Evolutionary conservation across 2,888 invertebrate species (phyloP), one percentile per base, ranked within the genome.

Genomic region (Acrobasis repandana): DNA sequence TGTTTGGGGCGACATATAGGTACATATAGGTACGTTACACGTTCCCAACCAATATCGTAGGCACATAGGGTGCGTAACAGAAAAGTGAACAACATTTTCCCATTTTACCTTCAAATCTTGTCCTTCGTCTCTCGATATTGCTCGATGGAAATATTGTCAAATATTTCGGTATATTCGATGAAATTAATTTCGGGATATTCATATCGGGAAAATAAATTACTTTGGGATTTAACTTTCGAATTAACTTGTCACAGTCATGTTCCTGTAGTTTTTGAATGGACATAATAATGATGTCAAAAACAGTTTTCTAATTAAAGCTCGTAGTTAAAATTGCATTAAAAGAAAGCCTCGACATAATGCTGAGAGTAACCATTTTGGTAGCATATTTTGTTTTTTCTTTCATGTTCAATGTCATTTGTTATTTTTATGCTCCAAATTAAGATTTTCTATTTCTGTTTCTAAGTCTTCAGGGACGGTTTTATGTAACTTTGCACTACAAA

Each of bases 131-230:
- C 47, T 16, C 57, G 34, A 57, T 57, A 57, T 57, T 57, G 47
- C 47, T 47, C 36, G 46, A 34, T 28, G 54, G 15, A 11, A 57
- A 48, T 48, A 18, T 20, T 56, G 15, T n/a, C 48, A 58, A 34
- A 58, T 49, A 48, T 58, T 36, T 58, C 15, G 18, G 54, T 16
- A 57, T 9, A 58, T 34, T 16, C 49, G 18, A 36, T n/a, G 18
- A 58, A 58, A 47, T 57, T 28, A 28, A 11, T 15, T 34, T 15
- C 16, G 47, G 20, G n/a, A 47, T 48, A 34, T 63, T 63, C 10
- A 6, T 62, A 61, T 58, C 56, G 33, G 52, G 58, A 60, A 60
- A 60, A 56, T 60, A 51, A 43, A 43, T 43, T 43, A 43, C 38
- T 14, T 43, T 14, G 14, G 14, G 4, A n/a, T 43, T 38, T 43